Evolutionary conservation across 2,797 vertebrate species (phyloP).

Genomic region (Limosa lapponica): DNA sequence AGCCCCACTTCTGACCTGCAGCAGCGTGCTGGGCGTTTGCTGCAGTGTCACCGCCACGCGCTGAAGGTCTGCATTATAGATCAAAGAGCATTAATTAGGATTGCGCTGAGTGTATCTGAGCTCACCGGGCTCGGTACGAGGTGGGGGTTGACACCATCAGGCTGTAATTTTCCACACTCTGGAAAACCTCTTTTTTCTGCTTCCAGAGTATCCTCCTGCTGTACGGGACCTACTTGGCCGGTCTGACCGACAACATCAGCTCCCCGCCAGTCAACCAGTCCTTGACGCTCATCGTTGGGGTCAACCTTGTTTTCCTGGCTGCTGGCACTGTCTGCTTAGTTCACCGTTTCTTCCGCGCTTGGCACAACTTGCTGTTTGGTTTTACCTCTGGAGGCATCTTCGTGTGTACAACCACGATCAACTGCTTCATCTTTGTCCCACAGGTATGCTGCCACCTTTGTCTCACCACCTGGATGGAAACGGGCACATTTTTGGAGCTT

Average conservation of each 20-base stretch:
- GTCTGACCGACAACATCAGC: conserved; percentile 92
- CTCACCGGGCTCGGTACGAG: not conserved
- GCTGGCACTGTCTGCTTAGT: conserved; percentile 83
- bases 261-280: conserved; percentile 97
- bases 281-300: conserved; percentile 89
- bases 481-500: accelerated
- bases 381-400: conserved; percentile 93
- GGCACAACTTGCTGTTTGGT: conserved; percentile 92
- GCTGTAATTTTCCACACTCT: conserved; percentile 45
- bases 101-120: not conserved
- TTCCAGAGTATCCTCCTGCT: conserved; percentile 88
- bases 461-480: not conserved
- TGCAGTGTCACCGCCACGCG: accelerated
- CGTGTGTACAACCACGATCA: conserved; percentile 89
- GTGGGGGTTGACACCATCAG: conserved; percentile 5
- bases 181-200: conserved; percentile 31
- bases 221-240: conserved; percentile 92
- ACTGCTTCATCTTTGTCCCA: conserved; percentile 94
- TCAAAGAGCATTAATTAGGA: conserved; percentile 60
- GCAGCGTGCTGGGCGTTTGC: not conserved
- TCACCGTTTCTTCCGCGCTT: conserved; percentile 85
- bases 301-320: conserved; percentile 85
- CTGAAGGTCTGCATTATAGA: conserved; percentile 28
- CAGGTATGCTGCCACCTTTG: conserved; percentile 80
- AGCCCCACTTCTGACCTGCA: not conserved